Percentiles rank a stretch among this genome's conserved stretches.
Conservation (phyloP, 2,797 vertebrate species). For the Eospalax fontanierii region DNA sequence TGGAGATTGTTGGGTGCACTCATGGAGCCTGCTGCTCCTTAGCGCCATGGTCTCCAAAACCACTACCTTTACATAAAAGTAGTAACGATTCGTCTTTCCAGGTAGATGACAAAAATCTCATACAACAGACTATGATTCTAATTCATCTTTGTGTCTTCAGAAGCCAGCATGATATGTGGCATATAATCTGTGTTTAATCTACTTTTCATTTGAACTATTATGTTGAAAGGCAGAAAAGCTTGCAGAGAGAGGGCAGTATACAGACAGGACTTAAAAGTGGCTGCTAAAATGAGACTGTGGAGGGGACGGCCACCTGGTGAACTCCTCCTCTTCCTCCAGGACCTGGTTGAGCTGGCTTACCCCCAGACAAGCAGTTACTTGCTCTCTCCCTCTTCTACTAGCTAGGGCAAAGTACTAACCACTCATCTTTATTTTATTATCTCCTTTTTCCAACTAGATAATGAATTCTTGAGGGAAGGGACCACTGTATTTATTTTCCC, state of each 20-base stretch:
- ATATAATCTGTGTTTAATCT: neutral
- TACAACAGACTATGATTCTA: neutral
- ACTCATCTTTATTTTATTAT: neutral
- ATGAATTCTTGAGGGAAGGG: neutral
- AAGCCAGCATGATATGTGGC: neutral
- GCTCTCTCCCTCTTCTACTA: neutral
- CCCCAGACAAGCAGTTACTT: constrained; percentile 21
- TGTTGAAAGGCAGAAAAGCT: neutral
- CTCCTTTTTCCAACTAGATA: constrained; percentile 7
- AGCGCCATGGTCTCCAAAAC: neutral
- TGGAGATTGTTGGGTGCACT: neutral
- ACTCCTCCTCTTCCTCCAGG: no score
- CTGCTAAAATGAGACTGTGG: neutral
- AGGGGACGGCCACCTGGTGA: no score
- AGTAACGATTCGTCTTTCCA: neutral
- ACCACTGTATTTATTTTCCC: neutral
- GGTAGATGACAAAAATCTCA: neutral
- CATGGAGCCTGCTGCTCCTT: neutral
- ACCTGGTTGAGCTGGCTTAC: no score
- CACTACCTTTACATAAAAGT: neutral
- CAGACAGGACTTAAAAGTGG: neutral
- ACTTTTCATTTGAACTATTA: neutral
- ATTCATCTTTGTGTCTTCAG: neutral
- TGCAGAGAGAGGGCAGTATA: neutral
- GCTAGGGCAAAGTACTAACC: neutral